These are phyloP conservation scores for Festucalex cinctus DNA, from an alignment of 2,113 vertebrate genomes.

Conservation along the genomic window DNA sequence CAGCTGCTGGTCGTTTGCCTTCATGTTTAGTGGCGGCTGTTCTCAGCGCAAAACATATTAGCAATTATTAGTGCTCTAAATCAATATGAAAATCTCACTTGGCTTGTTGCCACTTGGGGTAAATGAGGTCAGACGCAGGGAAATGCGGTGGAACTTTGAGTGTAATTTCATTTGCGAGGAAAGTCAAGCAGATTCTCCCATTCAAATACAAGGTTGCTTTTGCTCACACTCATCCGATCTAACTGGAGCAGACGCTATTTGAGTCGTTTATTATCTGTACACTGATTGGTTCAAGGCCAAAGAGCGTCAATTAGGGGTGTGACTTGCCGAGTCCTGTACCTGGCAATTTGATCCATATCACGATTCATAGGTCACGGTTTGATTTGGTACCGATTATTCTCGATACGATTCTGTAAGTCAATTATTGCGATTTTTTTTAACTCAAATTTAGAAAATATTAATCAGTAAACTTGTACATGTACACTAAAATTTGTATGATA, in stretches of 20 bases:
- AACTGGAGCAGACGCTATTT: conserved; percentile 31
- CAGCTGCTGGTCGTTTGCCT: conserved; percentile 7
- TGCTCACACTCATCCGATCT: conserved; percentile 50
- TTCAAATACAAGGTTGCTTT: conserved; percentile 42
- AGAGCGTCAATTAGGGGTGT: too few species aligned
- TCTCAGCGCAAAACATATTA: background rate
- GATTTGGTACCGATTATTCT: too few species aligned
- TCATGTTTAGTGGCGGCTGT: conserved; percentile 8
- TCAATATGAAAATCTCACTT: background rate
- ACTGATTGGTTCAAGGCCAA: background rate
- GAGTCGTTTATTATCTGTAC: background rate
- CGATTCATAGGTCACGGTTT: too few species aligned
- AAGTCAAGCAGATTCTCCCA: conserved; percentile 10
- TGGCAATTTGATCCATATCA: too few species aligned
- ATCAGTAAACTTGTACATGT: too few species aligned
- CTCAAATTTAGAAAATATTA: too few species aligned
- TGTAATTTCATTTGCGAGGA: background rate
- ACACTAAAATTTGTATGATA: too few species aligned
- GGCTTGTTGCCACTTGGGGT: background rate
- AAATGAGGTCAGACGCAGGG: background rate
- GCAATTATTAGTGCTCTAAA: conserved; percentile 1
- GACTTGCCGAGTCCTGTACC: too few species aligned
- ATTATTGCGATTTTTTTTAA: too few species aligned
- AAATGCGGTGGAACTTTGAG: background rate
- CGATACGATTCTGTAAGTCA: too few species aligned